Evolutionary conservation across 2,888 invertebrate species (phyloP), one percentile per base, ranked within the genome.

Genomic region (Antitype chi): DNA sequence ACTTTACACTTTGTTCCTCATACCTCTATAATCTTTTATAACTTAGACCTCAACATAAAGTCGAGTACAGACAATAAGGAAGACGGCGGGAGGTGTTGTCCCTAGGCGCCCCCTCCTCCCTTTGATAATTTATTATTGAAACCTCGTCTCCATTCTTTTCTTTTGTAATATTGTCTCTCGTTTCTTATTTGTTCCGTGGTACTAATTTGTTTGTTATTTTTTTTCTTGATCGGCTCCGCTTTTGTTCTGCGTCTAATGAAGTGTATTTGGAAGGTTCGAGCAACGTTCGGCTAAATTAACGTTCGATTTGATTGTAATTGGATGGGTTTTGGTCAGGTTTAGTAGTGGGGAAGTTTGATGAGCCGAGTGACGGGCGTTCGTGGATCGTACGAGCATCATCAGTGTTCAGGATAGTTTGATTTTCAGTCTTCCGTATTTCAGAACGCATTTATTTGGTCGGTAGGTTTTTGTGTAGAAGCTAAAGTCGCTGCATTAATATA

Each of bases 121-220:
- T 93, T 93, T 94, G 93, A 94, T 95, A 95, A 95, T 95, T 95
- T 95, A 95, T 95, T 95, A 95, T 95, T 95, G 95, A 95, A 95
- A 94, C 93, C 92, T 93, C 92, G 92, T 93, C 91, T 94, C 91
- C 91, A 94, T 88, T 93, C 93, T 91, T 93, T 94, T 92, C 93
- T 92, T 93, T 94, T 93, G 93, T 94, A 93, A 94, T 94, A 94
- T 93, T 94, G 94, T 94, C 94, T 92, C 92, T 91, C 83, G 90
- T 90, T 81, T 72, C 92, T 93, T 93, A 94, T 94, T 94, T 95
- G 92, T 92, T 91, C 90, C 92, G 89, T 89, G 81, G 85, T 91
- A 93, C 93, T 93, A 94, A 88, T 88, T 88, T 88, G 87, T 88
- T 93, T 94, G 93, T 91, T 93, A 88, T 76, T 89, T 90, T 88